A percentile compares a stretch with the other conserved stretches of the same genome.
These are phyloP conservation scores for Adineta ricciae DNA, from an alignment of 2,888 invertebrate genomes.

Conservation along the genomic window DNA sequence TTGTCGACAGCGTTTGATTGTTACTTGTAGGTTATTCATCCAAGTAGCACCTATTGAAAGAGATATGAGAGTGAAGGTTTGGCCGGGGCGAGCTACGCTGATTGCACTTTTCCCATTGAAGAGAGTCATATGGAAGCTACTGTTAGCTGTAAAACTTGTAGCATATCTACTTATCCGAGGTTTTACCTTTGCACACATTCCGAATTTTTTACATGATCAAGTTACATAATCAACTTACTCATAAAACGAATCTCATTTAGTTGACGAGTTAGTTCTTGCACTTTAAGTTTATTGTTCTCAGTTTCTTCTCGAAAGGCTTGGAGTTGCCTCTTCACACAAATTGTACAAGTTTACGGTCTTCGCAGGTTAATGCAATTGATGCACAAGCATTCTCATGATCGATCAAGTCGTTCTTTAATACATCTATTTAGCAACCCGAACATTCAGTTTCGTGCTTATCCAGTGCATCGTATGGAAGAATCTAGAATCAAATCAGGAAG, in stretches of 20 bases:
- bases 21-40: background rate
- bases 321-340: background rate
- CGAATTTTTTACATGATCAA: too few species aligned
- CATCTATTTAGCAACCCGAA: background rate
- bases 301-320: background rate
- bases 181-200: background rate
- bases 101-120: background rate
- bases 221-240: too few species aligned
- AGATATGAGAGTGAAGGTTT: background rate
- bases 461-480: background rate
- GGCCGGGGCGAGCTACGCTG: background rate
- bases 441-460: background rate
- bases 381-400: background rate
- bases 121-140: background rate
- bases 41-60: background rate
- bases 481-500: background rate
- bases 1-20: background rate
- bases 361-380: background rate
- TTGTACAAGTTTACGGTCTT: background rate
- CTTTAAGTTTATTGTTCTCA: background rate
- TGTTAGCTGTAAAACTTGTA: background rate
- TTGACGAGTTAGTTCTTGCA: background rate
- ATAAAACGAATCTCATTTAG: background rate
- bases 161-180: background rate
- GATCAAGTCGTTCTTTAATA: background rate